Evolutionary conservation across 2,797 vertebrate species (phyloP), one percentile per base, ranked within the genome.

Genomic region (Oryzias dopingdopingensis): DNA sequence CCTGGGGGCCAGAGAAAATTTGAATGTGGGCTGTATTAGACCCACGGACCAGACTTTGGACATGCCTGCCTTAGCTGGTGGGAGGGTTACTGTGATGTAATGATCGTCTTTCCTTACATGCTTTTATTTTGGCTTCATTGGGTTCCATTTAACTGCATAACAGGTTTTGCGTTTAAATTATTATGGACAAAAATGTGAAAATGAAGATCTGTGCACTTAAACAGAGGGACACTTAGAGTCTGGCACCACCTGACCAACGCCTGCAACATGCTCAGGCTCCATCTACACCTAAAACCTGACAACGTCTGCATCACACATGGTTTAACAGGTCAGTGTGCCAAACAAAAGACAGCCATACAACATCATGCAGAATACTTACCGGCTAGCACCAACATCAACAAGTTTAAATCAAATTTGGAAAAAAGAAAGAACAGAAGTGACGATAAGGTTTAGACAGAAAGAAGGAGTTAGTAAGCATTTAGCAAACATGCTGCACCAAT

Each of bases 321-420:
- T 6, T 18, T 41, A 16, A 14, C 29, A 18, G 44, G 40, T 5
- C 42, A 23, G 44, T 4, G 37, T 17, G 48, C 45, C 54, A 68
- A 62, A 72, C 69, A 54, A 71, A 72, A 66, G 62, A 62, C 76
- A 79, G 55, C 53, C 32, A 42, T 78, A 88, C 81, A 80, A 70
- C 76, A 56, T 74, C 76, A 59, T 40, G 63, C 57, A 14, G 52
- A 13, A 65, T 65, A 94, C 93, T 95, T 90, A 96, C 94, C 90
- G 77, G 83, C 93, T 96, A 82, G 58, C 79, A 73, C 57, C 72
- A 13, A 59, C 76, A 80, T 73, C 77, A 82, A 50, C 65, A 74
- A 70, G 59, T 76, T 65, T 74, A 62, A 70, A 55, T 40, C 32
- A 74, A 60, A 56, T 76, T 51, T 32, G 47, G 57, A 29, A 61